These are phyloP conservation scores for Mormyrus lacerda DNA, from an alignment of 2,113 vertebrate species.

Conservation along the genomic window DNA sequence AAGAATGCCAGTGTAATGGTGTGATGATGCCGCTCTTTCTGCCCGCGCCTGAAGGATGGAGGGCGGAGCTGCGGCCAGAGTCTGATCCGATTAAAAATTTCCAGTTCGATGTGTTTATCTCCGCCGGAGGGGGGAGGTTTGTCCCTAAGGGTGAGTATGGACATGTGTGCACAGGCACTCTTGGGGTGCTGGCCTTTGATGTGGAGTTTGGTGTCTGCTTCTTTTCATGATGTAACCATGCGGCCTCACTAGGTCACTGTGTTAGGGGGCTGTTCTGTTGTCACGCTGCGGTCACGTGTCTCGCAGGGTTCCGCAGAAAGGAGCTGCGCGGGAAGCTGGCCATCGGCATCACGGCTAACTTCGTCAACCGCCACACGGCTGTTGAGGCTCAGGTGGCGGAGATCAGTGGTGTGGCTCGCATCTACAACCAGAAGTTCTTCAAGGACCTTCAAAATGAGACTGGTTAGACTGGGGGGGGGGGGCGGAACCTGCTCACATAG, in stretches of 20 bases:
- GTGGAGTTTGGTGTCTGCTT: neutral
- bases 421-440: constrained; percentile 97
- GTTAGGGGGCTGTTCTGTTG: neutral
- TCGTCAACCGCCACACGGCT: constrained; percentile 69
- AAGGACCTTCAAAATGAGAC: constrained; percentile 77
- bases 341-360: constrained; percentile 91
- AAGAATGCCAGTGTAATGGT: neutral
- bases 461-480: constrained; percentile 50
- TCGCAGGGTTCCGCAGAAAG: constrained; percentile 77
- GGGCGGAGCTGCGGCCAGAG: constrained; percentile 64
- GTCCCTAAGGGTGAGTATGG: constrained; percentile 75
- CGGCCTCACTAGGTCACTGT: neutral
- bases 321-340: constrained; percentile 84
- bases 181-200: neutral
- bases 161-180: neutral
- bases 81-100: constrained; percentile 62
- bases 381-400: constrained; percentile 78
- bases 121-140: constrained; percentile 80
- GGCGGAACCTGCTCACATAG: neutral
- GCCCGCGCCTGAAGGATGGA: constrained; percentile 61
- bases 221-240: neutral
- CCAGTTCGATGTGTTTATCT: constrained; percentile 85
- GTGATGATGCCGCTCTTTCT: neutral
- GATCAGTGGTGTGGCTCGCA: constrained; percentile 88
- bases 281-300: neutral